These are phyloP conservation scores for Nibea coibor DNA, from an alignment of 2,113 vertebrate species.

Conservation along the genomic window DNA sequence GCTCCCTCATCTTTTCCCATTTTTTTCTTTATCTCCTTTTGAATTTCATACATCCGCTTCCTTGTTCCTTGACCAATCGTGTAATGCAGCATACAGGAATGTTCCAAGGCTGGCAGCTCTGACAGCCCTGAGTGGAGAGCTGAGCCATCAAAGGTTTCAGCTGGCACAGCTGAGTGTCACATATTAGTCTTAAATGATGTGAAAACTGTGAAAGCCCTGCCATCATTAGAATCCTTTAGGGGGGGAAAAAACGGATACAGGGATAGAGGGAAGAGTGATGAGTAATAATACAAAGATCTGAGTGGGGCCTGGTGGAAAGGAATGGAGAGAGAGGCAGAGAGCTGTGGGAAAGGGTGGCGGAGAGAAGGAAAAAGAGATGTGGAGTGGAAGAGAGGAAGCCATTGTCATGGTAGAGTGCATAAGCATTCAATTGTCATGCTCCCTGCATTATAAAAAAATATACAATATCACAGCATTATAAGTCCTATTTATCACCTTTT, in stretches of 20 bases:
- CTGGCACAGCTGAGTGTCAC: conserved; percentile 77
- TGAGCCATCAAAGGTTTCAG: conserved; percentile 78
- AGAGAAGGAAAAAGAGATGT: conserved; percentile 14
- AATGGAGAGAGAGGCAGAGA: conserved; percentile 31
- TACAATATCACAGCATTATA: conserved; percentile 63
- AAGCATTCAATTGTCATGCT: conserved; percentile 60
- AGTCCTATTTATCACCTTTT: conserved; percentile 68
- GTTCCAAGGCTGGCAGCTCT: conserved; percentile 71
- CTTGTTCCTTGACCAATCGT: conserved; percentile 74
- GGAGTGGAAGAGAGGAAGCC: conserved; percentile 61
- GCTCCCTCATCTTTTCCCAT: conserved; percentile 16
- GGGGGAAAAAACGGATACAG: conserved; percentile 58
- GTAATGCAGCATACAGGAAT: conserved; percentile 63
- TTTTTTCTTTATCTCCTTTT: conserved; percentile 47
- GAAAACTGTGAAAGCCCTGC: conserved; percentile 78
- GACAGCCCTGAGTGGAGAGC: conserved; percentile 68
- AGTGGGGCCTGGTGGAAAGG: conserved; percentile 38
- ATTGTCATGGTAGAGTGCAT: conserved; percentile 61
- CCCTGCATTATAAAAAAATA: conserved; percentile 39
- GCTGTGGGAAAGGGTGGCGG: conserved; percentile 32
- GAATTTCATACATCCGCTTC: conserved; percentile 61
- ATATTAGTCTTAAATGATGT: conserved; percentile 80
- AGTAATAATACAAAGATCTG: conserved; percentile 58
- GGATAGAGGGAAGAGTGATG: conserved; percentile 44
- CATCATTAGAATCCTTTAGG: conserved; percentile 75